Evolutionary conservation across 2,797 vertebrate genomes (phyloP).

Genomic region (Nyctibius grandis): DNA sequence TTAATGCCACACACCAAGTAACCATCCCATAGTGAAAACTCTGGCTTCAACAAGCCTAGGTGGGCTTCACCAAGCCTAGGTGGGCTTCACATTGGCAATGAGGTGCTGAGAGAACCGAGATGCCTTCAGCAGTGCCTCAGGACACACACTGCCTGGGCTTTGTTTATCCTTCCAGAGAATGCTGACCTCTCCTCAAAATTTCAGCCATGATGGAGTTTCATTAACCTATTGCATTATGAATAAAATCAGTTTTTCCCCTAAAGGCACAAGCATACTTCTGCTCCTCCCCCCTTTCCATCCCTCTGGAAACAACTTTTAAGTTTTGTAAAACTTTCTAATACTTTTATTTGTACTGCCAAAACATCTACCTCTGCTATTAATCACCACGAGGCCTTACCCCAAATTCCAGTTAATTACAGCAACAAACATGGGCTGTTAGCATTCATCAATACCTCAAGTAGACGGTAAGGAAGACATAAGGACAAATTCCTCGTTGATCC

Average conservation of each 20-base stretch:
- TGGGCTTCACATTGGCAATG: rapidly evolving
- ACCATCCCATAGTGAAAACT: neutral
- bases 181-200: neutral
- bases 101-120: neutral
- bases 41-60: neutral
- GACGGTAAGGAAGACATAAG: neutral
- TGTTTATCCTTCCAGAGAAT: neutral
- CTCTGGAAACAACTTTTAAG: neutral
- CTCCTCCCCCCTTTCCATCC: neutral
- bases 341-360: neutral
- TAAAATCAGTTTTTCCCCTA: neutral
- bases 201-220: neutral
- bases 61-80: neutral
- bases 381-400: rapidly evolving
- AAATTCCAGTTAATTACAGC: neutral
- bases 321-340: neutral
- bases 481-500: neutral
- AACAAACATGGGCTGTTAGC: neutral
- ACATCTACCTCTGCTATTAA: neutral
- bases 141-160: neutral
- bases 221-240: neutral
- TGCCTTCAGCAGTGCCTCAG: neutral
- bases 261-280: neutral
- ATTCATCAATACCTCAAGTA: neutral
- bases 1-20: neutral